Evolutionary conservation across 2,888 invertebrate species (phyloP), one percentile per base, ranked within the genome.

Genomic region (Microchrysa polita): DNA sequence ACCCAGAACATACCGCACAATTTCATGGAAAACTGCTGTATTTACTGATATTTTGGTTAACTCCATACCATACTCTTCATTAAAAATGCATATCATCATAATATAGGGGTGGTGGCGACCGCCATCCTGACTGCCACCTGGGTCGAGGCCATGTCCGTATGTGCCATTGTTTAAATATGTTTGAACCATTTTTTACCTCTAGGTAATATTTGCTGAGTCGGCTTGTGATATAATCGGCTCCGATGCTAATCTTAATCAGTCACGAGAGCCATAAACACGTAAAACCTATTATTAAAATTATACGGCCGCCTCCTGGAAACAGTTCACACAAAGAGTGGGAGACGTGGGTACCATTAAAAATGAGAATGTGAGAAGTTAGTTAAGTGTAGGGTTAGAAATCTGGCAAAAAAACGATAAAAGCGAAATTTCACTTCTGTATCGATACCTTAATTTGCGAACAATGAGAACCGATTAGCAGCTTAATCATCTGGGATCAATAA

Each of bases 271-370:
- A 71, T 59, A 75, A 76, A 76, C 75, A 76, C 76, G 76, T 75
- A 75, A 75, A 74, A 75, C 74, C 75, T 75, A 74, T 76, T 76
- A 76, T 76, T 76, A 76, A 74, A 76, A 76, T 76, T 76, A 74
- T 76, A 76, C 75, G 76, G 74, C 75, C 75, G 61, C 74, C 65
- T 23, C 14, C 23, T 34, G 1, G 27, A 10, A 23, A 4, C 18
- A 42, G 63, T 40, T 14, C 27, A 18, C 14, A 18, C 14, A 27
- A n/a, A 34, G 48, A 48, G 44, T 40, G 71, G 18, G 42, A 44
- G 69, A n/a, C 57, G 34, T 40, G 69, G n/a, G 69, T 40, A 55
- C 44, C 12, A 27, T 67, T 67, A 52, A 18, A n/a, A n/a, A 53
- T 53, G 52, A 14, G 53, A 52, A 67, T 53, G 27, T 52, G 53